Percentiles rank a stretch among this genome's conserved stretches.
Evolutionary conservation across 2,888 invertebrate genomes (phyloP).

Genomic region (Macroteleia sp.): DNA sequence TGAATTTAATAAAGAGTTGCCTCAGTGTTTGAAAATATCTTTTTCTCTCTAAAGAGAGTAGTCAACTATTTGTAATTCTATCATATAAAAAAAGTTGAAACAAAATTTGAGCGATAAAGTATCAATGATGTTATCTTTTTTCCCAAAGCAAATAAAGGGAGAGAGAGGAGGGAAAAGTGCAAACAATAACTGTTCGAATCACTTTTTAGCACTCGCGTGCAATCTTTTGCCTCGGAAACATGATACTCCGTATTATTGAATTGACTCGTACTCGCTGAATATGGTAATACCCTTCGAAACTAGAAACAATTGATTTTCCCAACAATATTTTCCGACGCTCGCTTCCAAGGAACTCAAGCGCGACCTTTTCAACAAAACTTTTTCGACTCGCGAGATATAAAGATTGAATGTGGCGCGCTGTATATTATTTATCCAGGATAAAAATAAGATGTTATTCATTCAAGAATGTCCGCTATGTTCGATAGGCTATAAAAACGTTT

Average conservation of each 20-base stretch:
- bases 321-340: conserved; percentile 38
- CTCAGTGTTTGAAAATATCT: too few relatives aligned
- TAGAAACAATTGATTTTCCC: conserved; percentile 58
- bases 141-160: conserved; percentile 15
- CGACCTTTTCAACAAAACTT: conserved; percentile 44
- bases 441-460: conserved; percentile 54
- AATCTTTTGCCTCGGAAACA: conserved; percentile 48
- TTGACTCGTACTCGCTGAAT: conserved; percentile 48
- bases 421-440: conserved; percentile 26
- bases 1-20: too few relatives aligned
- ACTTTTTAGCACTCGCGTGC: conserved; percentile 27
- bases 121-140: conserved; percentile 20
- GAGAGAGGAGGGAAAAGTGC: neutral
- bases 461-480: conserved; percentile 41
- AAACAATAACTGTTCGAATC: conserved; percentile 38
- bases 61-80: too few relatives aligned
- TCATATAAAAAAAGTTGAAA: too few relatives aligned
- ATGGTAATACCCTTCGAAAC: conserved; percentile 54
- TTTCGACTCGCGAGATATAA: conserved; percentile 23
- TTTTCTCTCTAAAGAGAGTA: too few relatives aligned
- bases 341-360: conserved; percentile 34
- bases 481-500: conserved; percentile 19
- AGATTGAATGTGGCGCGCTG: conserved; percentile 23
- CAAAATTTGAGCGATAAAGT: conserved; percentile 13
- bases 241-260: conserved; percentile 41